A percentile compares a stretch with the other conserved stretches of the same genome.
phyloP scores from a whole-genome alignment of 2,113 vertebrate species.

The Pavo muticus region DNA sequence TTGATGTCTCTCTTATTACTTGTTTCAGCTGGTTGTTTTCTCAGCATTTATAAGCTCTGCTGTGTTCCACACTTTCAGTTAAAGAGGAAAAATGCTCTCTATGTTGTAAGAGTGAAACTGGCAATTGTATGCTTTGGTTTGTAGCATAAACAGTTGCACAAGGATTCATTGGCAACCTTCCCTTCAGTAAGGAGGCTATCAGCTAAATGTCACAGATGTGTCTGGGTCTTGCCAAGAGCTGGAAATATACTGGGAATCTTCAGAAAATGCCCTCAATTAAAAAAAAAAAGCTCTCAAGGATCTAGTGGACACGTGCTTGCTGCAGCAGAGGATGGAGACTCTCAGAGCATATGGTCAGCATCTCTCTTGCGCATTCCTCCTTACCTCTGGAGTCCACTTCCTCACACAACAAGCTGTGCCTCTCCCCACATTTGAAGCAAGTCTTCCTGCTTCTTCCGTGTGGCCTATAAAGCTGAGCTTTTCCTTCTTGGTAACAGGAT shows the following conservation, averaged over 20 bases:
- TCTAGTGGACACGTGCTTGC: background rate
- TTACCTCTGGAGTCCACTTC: background rate
- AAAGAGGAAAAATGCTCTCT: conserved; percentile 57
- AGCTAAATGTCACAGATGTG: conserved; percentile 62
- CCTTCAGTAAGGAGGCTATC: conserved; percentile 58
- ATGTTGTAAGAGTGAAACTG: conserved; percentile 68
- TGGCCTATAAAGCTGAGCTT: conserved; percentile 34
- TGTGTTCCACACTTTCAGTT: conserved; percentile 60
- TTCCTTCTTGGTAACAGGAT: conserved; percentile 16
- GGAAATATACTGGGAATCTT: conserved; percentile 42
- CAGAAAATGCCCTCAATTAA: conserved; percentile 24
- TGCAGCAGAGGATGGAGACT: background rate
- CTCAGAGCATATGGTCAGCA: background rate
- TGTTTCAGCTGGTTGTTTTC: conserved; percentile 56
- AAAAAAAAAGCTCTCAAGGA: background rate
- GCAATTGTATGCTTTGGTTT: conserved; percentile 29
- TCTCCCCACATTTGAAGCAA: fast-evolving
- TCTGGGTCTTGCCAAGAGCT: conserved; percentile 36
- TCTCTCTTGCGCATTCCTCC: background rate
- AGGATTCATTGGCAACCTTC: conserved; percentile 56
- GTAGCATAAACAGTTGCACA: conserved; percentile 67
- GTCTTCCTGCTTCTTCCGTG: conserved; percentile 1
- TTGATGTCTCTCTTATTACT: conserved; percentile 58
- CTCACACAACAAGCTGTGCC: fast-evolving
- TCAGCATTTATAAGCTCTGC: conserved; percentile 11